Evolutionary conservation across 64 coral and sea anemone species (phyloP).

Genomic region (Actinia equina): DNA sequence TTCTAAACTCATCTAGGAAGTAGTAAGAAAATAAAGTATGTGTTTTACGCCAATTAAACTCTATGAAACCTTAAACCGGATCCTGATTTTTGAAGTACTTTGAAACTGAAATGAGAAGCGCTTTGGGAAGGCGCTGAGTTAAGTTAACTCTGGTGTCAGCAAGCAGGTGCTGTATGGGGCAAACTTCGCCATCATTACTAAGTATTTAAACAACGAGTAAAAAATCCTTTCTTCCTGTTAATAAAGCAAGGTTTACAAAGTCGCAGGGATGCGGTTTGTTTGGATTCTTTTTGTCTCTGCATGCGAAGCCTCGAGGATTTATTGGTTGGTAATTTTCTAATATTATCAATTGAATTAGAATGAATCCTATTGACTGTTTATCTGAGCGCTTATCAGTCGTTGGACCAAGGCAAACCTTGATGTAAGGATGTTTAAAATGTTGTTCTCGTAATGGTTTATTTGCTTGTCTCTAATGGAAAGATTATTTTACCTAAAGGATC

Average conservation of each 20-base stretch:
- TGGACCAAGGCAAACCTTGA: neutral
- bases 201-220: neutral
- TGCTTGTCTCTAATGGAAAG: neutral
- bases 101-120: slow-evolving; percentile 3
- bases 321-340: neutral
- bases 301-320: neutral
- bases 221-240: neutral
- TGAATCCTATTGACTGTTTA: neutral
- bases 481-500: neutral
- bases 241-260: neutral
- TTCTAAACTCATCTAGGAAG: slow-evolving; percentile 6
- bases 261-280: neutral
- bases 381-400: neutral
- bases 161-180: neutral
- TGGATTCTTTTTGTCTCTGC: neutral
- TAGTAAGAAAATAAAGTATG: slow-evolving; percentile 1
- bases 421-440: neutral
- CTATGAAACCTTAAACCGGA: slow-evolving; percentile 12
- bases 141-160: neutral
- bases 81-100: slow-evolving; percentile 15
- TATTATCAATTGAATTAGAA: no score
- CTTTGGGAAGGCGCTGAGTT: neutral
- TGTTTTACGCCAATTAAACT: slow-evolving; percentile 18
- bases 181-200: neutral
- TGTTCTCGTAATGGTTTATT: neutral